phyloP scores from a whole-genome alignment of 2,797 vertebrate species.

The Sandelia bainsii region DNA sequence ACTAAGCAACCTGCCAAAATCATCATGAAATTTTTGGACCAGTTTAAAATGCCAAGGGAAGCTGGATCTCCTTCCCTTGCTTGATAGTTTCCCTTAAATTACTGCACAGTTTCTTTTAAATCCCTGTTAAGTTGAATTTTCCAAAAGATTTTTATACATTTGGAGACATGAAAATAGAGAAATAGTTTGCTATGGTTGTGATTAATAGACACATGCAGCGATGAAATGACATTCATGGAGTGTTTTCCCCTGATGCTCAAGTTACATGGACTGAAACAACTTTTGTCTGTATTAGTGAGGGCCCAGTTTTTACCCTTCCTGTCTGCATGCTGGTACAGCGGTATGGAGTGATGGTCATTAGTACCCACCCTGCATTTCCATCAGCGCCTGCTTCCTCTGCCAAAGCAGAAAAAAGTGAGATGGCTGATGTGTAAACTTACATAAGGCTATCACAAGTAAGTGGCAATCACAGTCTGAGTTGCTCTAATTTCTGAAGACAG shows the following conservation, averaged over 20 bases:
- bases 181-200: slow-evolving; percentile 48
- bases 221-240: slow-evolving; percentile 70
- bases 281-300: slow-evolving; percentile 66
- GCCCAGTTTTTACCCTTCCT: slow-evolving; percentile 75
- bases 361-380: slow-evolving; percentile 77
- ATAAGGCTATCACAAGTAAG: slow-evolving; percentile 52
- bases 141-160: slow-evolving; percentile 30
- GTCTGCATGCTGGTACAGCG: slow-evolving; percentile 71
- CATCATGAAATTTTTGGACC: slow-evolving; percentile 60
- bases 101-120: slow-evolving; percentile 57
- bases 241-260: slow-evolving; percentile 64
- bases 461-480: slow-evolving; percentile 35
- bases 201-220: slow-evolving; percentile 67
- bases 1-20: slow-evolving; percentile 58
- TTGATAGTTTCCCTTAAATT: slow-evolving; percentile 63
- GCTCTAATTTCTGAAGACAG: slow-evolving; percentile 27
- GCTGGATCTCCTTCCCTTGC: slow-evolving; percentile 53
- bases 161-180: slow-evolving; percentile 24
- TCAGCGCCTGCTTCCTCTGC: slow-evolving; percentile 70
- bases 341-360: slow-evolving; percentile 72
- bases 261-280: slow-evolving; percentile 72
- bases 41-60: slow-evolving; percentile 56
- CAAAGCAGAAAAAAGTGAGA: slow-evolving; percentile 84
- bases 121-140: slow-evolving; percentile 36
- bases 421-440: slow-evolving; percentile 85